phyloP scores from a whole-genome alignment of 2,888 invertebrate species.

The Morinoia aosen region DNA sequence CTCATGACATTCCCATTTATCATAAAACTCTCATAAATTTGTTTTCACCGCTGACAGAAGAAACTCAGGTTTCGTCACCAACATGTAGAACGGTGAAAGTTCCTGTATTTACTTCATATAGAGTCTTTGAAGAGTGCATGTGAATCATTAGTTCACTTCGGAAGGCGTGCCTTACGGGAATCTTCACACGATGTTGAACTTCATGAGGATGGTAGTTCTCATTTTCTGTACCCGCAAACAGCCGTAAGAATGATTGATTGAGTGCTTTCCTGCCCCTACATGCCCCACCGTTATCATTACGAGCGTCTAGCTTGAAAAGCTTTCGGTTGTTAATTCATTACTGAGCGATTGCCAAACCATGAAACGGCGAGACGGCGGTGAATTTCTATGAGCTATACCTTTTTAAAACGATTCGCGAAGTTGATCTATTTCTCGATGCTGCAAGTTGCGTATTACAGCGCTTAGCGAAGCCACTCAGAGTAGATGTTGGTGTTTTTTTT shows the following conservation, averaged over 20 bases:
- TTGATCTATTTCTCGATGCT: not conserved
- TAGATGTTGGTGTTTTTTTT: too few relatives aligned
- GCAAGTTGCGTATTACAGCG: too few relatives aligned
- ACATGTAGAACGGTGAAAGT: not conserved
- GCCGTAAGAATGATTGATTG: not conserved
- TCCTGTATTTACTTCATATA: not conserved
- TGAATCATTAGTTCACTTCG: not conserved
- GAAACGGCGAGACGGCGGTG: not conserved
- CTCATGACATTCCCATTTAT: not conserved
- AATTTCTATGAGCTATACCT: not conserved
- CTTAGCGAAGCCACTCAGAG: too few relatives aligned
- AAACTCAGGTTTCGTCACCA: not conserved
- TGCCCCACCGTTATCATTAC: not conserved
- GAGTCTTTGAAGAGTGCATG: not conserved
- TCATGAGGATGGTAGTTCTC: not conserved
- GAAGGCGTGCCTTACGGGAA: not conserved
- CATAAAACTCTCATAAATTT: not conserved
- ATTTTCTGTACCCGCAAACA: not conserved
- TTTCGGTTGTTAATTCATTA: not conserved
- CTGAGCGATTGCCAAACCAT: not conserved
- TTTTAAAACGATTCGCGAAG: not conserved
- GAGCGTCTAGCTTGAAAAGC: not conserved
- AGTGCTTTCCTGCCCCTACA: not conserved
- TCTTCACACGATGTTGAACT: not conserved
- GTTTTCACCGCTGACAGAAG: not conserved